phyloP scores from a whole-genome alignment of 1,140 invertebrate genomes.

The Drosophila parabipectinata region DNA sequence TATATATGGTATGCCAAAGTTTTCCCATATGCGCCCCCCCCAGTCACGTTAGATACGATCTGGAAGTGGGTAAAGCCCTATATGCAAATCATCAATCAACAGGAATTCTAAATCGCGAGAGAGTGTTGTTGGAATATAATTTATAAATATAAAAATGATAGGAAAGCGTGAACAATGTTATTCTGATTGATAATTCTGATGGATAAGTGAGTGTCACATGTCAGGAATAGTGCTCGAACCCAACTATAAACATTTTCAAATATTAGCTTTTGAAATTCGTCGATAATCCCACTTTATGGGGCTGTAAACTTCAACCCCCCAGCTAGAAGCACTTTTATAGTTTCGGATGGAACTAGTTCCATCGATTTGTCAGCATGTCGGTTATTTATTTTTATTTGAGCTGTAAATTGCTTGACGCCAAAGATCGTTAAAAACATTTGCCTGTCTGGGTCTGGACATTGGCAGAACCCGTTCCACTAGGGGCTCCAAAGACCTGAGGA shows the following conservation, averaged over 20 bases:
- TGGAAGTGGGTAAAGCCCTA: constrained; percentile 35
- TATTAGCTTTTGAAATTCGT: neutral
- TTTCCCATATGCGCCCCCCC: constrained; percentile 34
- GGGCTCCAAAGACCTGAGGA: constrained; percentile 24
- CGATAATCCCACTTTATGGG: neutral
- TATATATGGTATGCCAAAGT: constrained; percentile 17
- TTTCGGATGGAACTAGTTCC: constrained; percentile 49
- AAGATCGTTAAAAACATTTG: constrained; percentile 56
- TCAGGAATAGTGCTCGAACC: neutral
- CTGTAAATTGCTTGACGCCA: constrained; percentile 77
- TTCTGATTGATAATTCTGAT: constrained; percentile 7
- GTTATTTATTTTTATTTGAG: constrained; percentile 74
- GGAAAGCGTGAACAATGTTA: constrained; percentile 16
- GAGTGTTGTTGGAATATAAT: constrained; percentile 3
- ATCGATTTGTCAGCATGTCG: constrained; percentile 58
- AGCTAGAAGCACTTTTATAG: neutral
- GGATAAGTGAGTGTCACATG: neutral
- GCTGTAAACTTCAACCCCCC: neutral
- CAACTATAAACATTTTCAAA: neutral
- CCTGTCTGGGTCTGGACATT: constrained; percentile 46
- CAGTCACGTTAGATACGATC: constrained; percentile 41
- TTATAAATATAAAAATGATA: constrained; percentile 5
- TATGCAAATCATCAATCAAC: constrained; percentile 58
- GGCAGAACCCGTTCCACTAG: constrained; percentile 48
- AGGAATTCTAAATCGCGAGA: constrained; percentile 17